phyloP scores from a whole-genome alignment of 1,140 invertebrate species.

The Phymorhynchus buccinoides region DNA sequence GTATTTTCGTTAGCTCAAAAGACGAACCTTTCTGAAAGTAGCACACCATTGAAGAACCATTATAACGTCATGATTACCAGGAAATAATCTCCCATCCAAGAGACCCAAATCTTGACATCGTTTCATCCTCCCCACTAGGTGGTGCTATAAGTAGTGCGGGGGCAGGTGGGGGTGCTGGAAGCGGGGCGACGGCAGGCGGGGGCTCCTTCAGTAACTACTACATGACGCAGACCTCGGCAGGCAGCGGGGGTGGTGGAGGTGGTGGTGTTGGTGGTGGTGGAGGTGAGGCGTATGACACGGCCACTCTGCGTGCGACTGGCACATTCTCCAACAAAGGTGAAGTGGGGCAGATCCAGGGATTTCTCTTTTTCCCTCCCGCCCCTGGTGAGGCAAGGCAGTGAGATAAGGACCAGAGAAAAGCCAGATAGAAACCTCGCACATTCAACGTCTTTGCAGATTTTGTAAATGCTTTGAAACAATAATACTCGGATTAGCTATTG shows the following conservation, averaged over 20 bases:
- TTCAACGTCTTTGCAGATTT: background rate
- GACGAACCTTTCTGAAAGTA: no score
- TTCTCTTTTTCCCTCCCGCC: no score
- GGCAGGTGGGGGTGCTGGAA: slow-evolving; percentile 40
- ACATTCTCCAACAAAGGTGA: slow-evolving; percentile 63
- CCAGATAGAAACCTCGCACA: background rate
- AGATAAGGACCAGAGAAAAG: slow-evolving; percentile 32
- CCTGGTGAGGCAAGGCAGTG: slow-evolving; percentile 42
- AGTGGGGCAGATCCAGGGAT: slow-evolving; percentile 43
- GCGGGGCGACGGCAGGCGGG: slow-evolving; percentile 43
- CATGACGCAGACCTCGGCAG: slow-evolving; percentile 34
- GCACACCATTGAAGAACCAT: no score
- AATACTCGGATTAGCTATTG: background rate
- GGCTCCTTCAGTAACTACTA: slow-evolving; percentile 39
- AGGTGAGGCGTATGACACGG: slow-evolving; percentile 50
- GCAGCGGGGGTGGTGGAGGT: slow-evolving; percentile 38
- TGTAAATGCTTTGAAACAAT: background rate
- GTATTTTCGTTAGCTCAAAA: no score
- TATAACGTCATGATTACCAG: no score
- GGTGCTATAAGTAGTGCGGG: slow-evolving; percentile 43
- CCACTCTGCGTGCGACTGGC: slow-evolving; percentile 59
- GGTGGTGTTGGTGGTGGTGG: slow-evolving; percentile 47
- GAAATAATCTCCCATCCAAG: background rate
- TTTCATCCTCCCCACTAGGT: slow-evolving; percentile 13
- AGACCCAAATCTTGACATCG: background rate